phyloP scores from a whole-genome alignment of 1,140 invertebrate species.

The Batillaria attramentaria region DNA sequence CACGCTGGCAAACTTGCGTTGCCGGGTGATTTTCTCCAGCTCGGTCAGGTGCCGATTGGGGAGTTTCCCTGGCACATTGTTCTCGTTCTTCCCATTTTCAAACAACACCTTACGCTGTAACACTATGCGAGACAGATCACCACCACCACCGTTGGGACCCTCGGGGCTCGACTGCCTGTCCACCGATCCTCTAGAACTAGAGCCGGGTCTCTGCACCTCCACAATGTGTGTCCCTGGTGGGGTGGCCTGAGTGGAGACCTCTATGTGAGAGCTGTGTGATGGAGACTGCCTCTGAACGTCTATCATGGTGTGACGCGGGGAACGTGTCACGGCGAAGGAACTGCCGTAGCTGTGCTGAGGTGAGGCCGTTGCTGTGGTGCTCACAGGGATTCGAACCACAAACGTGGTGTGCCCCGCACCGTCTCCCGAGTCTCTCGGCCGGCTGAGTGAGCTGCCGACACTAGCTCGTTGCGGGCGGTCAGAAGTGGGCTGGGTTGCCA shows the following conservation, averaged over 20 bases:
- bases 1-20: conserved; percentile 61
- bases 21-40: conserved; percentile 61
- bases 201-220: conserved; percentile 10
- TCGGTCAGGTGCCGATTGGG: conserved; percentile 59
- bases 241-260: conserved; percentile 34
- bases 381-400: conserved; percentile 46
- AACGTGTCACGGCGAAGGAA: conserved; percentile 60
- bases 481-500: conserved; percentile 10
- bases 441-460: conserved; percentile 16
- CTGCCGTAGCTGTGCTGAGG: conserved; percentile 52
- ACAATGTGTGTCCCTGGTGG: neutral
- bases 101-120: conserved; percentile 63
- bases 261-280: neutral
- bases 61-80: conserved; percentile 33
- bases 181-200: no score
- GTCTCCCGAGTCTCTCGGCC: neutral
- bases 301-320: conserved; percentile 54
- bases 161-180: no score
- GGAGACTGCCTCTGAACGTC: conserved; percentile 49
- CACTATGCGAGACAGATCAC: conserved; percentile 45
- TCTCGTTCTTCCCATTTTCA: conserved; percentile 55
- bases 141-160: neutral
- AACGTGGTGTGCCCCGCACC: conserved; percentile 32
- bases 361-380: conserved; percentile 4
- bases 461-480: conserved; percentile 2